Evolutionary conservation across 2,888 invertebrate species (phyloP).

Genomic region (Urechis unicinctus): DNA sequence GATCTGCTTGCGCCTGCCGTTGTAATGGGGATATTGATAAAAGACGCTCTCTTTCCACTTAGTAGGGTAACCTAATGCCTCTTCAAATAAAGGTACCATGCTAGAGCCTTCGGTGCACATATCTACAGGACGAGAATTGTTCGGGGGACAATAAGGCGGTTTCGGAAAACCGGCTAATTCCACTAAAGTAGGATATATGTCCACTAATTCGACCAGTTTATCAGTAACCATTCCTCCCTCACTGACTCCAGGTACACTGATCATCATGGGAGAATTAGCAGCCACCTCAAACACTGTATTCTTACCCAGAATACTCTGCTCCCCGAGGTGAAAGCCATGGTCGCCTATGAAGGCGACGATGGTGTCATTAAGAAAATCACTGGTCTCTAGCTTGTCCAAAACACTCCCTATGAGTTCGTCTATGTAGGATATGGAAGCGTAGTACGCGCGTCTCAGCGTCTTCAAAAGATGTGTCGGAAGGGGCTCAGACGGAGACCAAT

Average conservation of each 20-base stretch:
- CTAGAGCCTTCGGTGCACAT: constrained; percentile 39
- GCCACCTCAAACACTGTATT: constrained; percentile 83
- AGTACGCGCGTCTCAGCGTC: constrained; percentile 71
- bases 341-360: constrained; percentile 72
- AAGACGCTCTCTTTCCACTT: constrained; percentile 58
- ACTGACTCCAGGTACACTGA: constrained; percentile 61
- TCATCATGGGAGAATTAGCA: constrained; percentile 69
- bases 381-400: constrained; percentile 57
- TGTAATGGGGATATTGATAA: constrained; percentile 82
- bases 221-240: background rate
- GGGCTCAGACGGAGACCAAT: no score
- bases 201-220: constrained; percentile 66
- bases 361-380: constrained; percentile 57
- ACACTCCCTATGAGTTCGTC: constrained; percentile 73
- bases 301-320: no score
- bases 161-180: constrained; percentile 62
- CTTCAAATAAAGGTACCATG: constrained; percentile 28
- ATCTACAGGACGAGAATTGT: constrained; percentile 21
- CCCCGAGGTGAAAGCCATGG: no score
- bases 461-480: no score
- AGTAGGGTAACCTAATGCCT: no score
- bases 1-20: constrained; percentile 66
- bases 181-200: constrained; percentile 77
- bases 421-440: constrained; percentile 71
- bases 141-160: constrained; percentile 57